These are phyloP conservation scores for Thunnus albacares DNA, from an alignment of 2,797 vertebrate species.

Conservation along the genomic window DNA sequence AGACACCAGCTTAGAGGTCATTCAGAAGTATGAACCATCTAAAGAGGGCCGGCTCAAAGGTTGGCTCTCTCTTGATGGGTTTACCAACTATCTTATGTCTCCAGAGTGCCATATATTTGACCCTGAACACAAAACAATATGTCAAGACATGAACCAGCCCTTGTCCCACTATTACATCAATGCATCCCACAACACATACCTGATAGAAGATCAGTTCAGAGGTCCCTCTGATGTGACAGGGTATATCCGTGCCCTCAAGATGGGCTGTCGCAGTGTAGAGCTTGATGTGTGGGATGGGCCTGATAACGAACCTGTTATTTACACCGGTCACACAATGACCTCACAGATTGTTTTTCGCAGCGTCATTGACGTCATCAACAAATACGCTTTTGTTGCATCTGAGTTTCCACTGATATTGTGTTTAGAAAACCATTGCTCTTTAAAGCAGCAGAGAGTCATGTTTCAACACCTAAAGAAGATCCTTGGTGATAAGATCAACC, in stretches of 20 bases:
- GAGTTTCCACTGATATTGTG: slow-evolving; percentile 96
- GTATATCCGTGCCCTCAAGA: slow-evolving; percentile 97
- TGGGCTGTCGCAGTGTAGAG: slow-evolving; percentile 97
- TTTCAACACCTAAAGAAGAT: slow-evolving; percentile 98
- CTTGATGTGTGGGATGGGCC: slow-evolving; percentile 98
- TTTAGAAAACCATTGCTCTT: slow-evolving; percentile 97
- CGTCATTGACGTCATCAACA: slow-evolving; percentile 96
- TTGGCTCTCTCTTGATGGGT: slow-evolving; percentile 97
- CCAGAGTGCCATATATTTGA: slow-evolving; percentile 98
- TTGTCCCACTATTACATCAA: slow-evolving; percentile 99
- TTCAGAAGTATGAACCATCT: slow-evolving; percentile 95
- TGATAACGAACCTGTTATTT: slow-evolving; percentile 96
- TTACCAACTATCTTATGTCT: slow-evolving; percentile 98
- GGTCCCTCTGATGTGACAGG: slow-evolving; percentile 98
- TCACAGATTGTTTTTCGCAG: slow-evolving; percentile 97
- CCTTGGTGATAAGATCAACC: slow-evolving; percentile 92
- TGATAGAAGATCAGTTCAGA: slow-evolving; percentile 98
- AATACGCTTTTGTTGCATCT: slow-evolving; percentile 95
- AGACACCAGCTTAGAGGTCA: slow-evolving; percentile 95
- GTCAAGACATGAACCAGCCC: slow-evolving; percentile 98
- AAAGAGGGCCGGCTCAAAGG: slow-evolving; percentile 94
- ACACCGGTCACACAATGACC: slow-evolving; percentile 98
- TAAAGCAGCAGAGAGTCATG: slow-evolving; percentile 97
- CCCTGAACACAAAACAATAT: slow-evolving; percentile 96
- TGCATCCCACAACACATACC: slow-evolving; percentile 97